These are phyloP conservation scores for Acrocyrtus sp. DNA, from an alignment of 2,888 invertebrate species.

Conservation along the genomic window DNA sequence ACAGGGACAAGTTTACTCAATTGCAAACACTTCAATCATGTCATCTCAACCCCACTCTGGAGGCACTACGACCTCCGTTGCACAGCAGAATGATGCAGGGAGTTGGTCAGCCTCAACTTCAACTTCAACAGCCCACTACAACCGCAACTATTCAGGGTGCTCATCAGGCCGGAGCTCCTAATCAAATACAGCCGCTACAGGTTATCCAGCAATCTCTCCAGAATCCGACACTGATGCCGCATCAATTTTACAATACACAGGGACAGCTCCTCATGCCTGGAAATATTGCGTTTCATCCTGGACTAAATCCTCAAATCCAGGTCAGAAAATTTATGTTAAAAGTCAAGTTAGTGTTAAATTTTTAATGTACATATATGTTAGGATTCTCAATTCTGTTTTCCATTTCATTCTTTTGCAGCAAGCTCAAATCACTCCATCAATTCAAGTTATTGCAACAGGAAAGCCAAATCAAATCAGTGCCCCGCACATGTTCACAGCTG, in stretches of 20 bases:
- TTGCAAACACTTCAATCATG: too few species aligned
- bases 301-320: slow-evolving; percentile 79
- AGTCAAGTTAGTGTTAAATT: not conserved
- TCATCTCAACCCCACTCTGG: slow-evolving; percentile 33
- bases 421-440: slow-evolving; percentile 55
- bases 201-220: slow-evolving; percentile 86
- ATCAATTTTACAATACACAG: slow-evolving; percentile 83
- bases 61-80: slow-evolving; percentile 22
- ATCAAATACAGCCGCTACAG: slow-evolving; percentile 71
- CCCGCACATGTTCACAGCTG: slow-evolving; percentile 83
- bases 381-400: not conserved
- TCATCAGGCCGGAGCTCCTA: slow-evolving; percentile 38
- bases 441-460: slow-evolving; percentile 79
- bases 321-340: too few species aligned
- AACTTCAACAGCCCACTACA: slow-evolving; percentile 55
- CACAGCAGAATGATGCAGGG: slow-evolving; percentile 42
- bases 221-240: slow-evolving; percentile 76
- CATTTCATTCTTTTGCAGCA: slow-evolving; percentile 53
- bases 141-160: slow-evolving; percentile 55
- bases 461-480: slow-evolving; percentile 79
- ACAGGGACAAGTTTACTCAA: too few species aligned
- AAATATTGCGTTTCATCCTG: slow-evolving; percentile 79
- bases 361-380: not conserved
- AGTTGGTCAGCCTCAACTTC: slow-evolving; percentile 55
- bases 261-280: slow-evolving; percentile 82